Evolutionary conservation across 1,140 invertebrate species (phyloP).

Genomic region (Bombus turneri): DNA sequence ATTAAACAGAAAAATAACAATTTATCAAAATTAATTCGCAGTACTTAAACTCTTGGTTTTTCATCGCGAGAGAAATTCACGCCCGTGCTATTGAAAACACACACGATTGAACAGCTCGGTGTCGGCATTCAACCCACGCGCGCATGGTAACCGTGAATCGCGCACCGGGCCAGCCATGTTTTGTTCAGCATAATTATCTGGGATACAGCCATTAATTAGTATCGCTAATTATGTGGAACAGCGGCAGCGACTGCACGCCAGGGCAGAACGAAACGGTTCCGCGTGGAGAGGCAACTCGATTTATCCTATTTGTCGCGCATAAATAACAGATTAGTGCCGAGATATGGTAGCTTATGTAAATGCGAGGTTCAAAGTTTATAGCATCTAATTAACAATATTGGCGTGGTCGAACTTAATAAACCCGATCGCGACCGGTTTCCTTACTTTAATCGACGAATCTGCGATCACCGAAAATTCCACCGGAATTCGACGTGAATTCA

Average conservation of each 20-base stretch:
- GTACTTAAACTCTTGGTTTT: neutral
- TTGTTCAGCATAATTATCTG: conserved; percentile 48
- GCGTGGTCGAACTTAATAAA: conserved; percentile 57
- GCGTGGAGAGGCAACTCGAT: conserved; percentile 21
- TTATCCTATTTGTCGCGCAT: conserved; percentile 61
- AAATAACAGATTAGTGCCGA: conserved; percentile 64
- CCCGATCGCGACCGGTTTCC: conserved; percentile 2
- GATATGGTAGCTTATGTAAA: conserved; percentile 69
- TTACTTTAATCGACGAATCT: conserved; percentile 23
- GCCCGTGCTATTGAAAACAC: conserved; percentile 16
- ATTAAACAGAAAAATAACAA: neutral
- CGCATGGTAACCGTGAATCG: neutral
- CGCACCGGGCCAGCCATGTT: conserved; percentile 31
- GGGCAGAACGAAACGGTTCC: neutral
- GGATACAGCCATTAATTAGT: conserved; percentile 71
- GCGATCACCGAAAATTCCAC: neutral
- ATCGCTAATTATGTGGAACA: conserved; percentile 70
- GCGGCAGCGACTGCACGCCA: conserved; percentile 33
- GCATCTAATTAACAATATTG: conserved; percentile 70
- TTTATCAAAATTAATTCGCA: neutral
- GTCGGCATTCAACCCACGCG: conserved; percentile 12
- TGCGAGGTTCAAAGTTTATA: conserved; percentile 70
- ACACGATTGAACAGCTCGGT: neutral
- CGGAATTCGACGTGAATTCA: conserved; percentile 9
- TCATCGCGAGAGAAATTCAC: neutral